phyloP scores from a whole-genome alignment of 2,797 vertebrate species.

The Simalia tracyae region DNA sequence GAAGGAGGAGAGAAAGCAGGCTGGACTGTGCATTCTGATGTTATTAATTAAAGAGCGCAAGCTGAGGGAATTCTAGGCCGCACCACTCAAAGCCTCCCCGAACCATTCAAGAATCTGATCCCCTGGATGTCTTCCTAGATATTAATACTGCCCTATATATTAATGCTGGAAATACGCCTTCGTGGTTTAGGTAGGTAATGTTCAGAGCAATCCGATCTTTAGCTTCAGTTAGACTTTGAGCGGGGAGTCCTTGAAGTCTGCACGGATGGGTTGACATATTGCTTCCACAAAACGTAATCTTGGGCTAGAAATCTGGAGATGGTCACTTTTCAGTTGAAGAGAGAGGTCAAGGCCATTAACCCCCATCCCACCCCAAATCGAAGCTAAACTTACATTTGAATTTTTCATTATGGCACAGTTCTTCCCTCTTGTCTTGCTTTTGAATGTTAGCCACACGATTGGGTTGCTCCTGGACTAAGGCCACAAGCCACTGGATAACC shows the following conservation, averaged over 20 bases:
- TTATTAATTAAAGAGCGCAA: constrained; percentile 22
- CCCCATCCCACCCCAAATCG: not conserved
- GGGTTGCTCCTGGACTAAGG: not conserved
- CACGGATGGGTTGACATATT: not conserved
- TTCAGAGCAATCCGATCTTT: no score
- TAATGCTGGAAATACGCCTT: not conserved
- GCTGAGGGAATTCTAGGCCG: not conserved
- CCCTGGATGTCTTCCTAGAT: not conserved
- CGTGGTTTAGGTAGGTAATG: constrained; percentile 1
- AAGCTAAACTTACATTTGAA: not conserved
- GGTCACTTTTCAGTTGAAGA: not conserved
- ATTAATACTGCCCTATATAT: not conserved
- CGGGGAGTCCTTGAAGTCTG: not conserved
- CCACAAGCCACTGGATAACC: not conserved
- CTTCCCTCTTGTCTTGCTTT: not conserved
- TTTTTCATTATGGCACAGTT: not conserved
- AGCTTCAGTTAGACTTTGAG: not conserved
- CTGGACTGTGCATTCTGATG: not conserved
- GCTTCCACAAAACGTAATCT: not conserved
- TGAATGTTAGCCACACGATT: not conserved
- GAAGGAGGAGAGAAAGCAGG: not conserved
- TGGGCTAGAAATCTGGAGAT: not conserved
- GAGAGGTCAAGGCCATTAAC: not conserved
- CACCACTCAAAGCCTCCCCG: not conserved
- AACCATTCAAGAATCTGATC: not conserved